Conservation (phyloP, 30 jellyfish, hydroid and myxozoan species). For the Pelagia noctiluca region DNA sequence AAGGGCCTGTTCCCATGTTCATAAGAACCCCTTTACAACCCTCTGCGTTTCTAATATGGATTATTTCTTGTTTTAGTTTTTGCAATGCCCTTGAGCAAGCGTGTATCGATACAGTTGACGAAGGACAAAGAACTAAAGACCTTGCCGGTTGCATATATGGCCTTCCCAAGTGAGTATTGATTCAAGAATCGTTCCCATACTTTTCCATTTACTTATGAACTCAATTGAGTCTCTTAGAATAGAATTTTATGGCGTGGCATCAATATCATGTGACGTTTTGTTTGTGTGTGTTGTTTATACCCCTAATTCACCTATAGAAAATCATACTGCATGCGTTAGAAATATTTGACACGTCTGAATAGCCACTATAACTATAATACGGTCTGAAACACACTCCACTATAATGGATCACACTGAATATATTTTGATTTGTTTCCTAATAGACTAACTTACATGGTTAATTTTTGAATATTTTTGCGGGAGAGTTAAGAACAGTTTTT, state of each 20-base stretch:
- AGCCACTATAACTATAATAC: too few species aligned
- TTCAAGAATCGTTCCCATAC: neutral
- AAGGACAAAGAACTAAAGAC: slow-evolving; percentile 93
- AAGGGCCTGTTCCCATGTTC: neutral
- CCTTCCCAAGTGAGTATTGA: slow-evolving; percentile 84
- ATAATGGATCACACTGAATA: too few species aligned
- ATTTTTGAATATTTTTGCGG: too few species aligned
- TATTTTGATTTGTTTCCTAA: too few species aligned
- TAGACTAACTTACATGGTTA: too few species aligned
- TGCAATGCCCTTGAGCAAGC: slow-evolving; percentile 90
- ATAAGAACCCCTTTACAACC: neutral
- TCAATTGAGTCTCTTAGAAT: neutral
- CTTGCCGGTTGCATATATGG: slow-evolving; percentile 98
- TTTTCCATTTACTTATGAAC: too few species aligned
- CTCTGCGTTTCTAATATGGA: neutral
- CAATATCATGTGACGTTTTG: neutral
- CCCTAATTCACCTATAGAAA: neutral
- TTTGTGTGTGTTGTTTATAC: neutral
- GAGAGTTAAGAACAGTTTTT: too few species aligned
- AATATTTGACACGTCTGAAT: neutral
- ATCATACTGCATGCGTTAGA: neutral
- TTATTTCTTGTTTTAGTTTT: slow-evolving; percentile 56
- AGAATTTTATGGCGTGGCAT: neutral
- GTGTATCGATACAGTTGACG: slow-evolving; percentile 94
- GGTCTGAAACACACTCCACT: too few species aligned